These are phyloP conservation scores for Agonopterix heracliana DNA, from an alignment of 2,888 invertebrate genomes.

Conservation along the genomic window DNA sequence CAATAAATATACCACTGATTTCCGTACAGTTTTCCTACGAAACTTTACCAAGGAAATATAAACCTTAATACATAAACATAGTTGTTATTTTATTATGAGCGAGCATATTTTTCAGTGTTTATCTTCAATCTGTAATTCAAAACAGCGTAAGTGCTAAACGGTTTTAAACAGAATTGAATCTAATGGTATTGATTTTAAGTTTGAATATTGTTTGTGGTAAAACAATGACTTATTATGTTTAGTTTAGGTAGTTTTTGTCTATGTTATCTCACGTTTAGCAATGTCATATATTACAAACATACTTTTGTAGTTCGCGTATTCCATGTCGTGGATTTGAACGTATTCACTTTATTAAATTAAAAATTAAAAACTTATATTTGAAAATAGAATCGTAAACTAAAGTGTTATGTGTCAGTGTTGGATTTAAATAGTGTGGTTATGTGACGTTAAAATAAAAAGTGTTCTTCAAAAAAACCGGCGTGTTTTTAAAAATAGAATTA, in stretches of 20 bases:
- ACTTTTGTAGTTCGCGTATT: slow-evolving; percentile 23
- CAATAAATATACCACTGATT: slow-evolving; percentile 39
- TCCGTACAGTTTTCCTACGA: slow-evolving; percentile 60
- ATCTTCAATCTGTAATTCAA: slow-evolving; percentile 30
- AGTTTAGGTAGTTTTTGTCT: slow-evolving; percentile 24
- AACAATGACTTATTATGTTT: too few species aligned
- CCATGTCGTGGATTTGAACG: background rate
- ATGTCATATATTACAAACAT: slow-evolving; percentile 63
- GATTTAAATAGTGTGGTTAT: too few species aligned
- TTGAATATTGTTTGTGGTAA: too few species aligned
- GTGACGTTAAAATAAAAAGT: too few species aligned
- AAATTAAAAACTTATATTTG: background rate
- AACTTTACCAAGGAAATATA: slow-evolving; percentile 20
- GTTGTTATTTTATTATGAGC: slow-evolving; percentile 29
- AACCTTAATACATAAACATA: slow-evolving; percentile 28
- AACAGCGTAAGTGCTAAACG: slow-evolving; percentile 24
- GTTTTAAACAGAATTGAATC: too few species aligned
- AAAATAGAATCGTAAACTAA: too few species aligned
- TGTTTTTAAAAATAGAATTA: too few species aligned
- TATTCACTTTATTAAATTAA: background rate
- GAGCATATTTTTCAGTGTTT: slow-evolving; percentile 51
- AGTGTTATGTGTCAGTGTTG: too few species aligned
- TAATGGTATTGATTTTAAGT: too few species aligned
- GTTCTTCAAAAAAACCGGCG: too few species aligned
- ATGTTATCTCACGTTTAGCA: slow-evolving; percentile 69